Percentiles rank a stretch among this genome's conserved stretches.
phyloP scores from a whole-genome alignment of 1,140 invertebrate genomes.

The Nasonia giraulti region DNA sequence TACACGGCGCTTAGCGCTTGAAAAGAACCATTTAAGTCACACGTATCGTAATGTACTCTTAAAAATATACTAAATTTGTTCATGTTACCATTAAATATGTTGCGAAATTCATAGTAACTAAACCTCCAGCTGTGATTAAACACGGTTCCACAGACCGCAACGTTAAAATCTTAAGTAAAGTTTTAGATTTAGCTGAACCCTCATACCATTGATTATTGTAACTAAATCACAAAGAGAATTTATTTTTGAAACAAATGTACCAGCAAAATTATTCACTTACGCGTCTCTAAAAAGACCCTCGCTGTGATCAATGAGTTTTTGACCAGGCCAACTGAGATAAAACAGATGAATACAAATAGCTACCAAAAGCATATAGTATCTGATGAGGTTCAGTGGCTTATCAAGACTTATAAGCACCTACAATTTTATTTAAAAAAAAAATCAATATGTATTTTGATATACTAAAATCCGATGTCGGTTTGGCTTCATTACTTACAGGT shows the following conservation, averaged over 20 bases:
- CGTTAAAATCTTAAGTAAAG: neutral
- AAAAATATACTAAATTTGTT: neutral
- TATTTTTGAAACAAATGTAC: neutral
- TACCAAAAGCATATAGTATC: slow-evolving; percentile 3
- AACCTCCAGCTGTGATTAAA: neutral
- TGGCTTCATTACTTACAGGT: no score
- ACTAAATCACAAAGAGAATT: neutral
- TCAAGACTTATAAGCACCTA: neutral
- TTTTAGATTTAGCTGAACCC: neutral
- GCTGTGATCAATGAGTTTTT: slow-evolving; percentile 22
- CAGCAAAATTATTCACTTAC: neutral
- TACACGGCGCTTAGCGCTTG: no score
- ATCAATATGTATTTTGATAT: no score
- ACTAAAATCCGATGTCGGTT: no score
- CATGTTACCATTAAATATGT: no score
- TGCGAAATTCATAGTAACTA: no score
- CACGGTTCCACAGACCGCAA: neutral
- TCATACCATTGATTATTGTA: slow-evolving; percentile 20
- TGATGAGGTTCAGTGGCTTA: neutral
- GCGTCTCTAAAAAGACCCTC: neutral
- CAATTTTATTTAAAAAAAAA: no score
- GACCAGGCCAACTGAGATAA: slow-evolving; percentile 24
- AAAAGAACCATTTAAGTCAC: no score
- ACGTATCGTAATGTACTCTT: no score
- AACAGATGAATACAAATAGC: slow-evolving; percentile 8